Evolutionary conservation across 1,140 invertebrate genomes (phyloP), one percentile per base, ranked within the genome.

Genomic region (Bombus superbus): DNA sequence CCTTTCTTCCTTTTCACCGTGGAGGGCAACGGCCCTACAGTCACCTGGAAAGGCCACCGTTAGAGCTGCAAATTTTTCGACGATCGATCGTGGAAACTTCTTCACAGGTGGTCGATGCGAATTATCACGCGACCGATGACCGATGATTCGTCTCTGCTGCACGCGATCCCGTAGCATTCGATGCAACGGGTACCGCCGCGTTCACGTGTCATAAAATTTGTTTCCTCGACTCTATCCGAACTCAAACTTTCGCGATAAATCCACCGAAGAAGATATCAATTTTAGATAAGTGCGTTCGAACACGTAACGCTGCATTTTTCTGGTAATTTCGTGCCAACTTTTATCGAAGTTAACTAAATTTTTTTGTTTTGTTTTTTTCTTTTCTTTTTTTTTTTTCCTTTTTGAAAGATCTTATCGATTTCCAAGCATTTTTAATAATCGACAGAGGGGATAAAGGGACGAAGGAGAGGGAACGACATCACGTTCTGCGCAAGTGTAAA

Each of bases 81-180:
- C 85, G 73, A 90, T 90, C 89, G 89, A 90, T 87, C 88, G 85
- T 81, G 88, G 85, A 89, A 90, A 89, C 89, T 82, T 84, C 85
- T 83, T 77, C 85, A 79, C 83, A 83, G 88, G 88, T 90, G 89
- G 86, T 79, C 88, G 85, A 83, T 78, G 85, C 71, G 88, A 90
- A 90, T 89, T 87, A 90, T 89, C 85, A 85, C 85, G 88, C 85
- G 81, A 84, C 81, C 79, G 81, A 73, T 85, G 87, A 86, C 83
- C 83, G 74, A 68, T 47, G 81, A 86, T 78, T 85, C 75, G 74
- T 69, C 35, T 32, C 69, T 68, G 82, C 88, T 71, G 85, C 89
- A 90, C 88, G 89, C 85, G 81, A 90, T 85, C 72, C 53, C 57
- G 18, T 40, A 44, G 25, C 11, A 71, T 81, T 64, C 78, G 53